Base-by-base conservation (phyloP, 2,888 invertebrate species). In the Adelphocoris suturalis region DNA sequence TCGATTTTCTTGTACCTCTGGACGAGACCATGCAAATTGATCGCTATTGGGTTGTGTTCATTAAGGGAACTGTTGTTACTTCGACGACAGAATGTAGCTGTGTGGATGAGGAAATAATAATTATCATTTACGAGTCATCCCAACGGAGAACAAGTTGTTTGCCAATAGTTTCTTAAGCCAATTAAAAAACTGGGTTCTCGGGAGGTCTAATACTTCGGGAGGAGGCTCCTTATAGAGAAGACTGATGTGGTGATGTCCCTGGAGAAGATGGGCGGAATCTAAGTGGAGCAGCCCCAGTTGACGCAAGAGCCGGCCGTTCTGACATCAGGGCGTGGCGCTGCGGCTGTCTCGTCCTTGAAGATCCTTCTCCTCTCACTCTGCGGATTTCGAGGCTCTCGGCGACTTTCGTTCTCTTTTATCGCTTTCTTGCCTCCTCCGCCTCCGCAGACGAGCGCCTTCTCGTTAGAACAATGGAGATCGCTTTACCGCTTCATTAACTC, bases 201-300 rank as follows among this genome's bases (percentile, higher is more conserved):
- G 16, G 52, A 16, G 16, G 52, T 52, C 16, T 11, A 13, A 52
- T 52, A 52, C 52, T 52, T 52, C 68, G 11, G 27, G 5, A 68
- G 27, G 68, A 68, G 23, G 27, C 23, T 68, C 68, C 68, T 61
- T 61, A 61, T 61, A 61, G 61, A 61, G 61, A 9, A 61, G 61
- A 28, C 75, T 16, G 78, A 78, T 47, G 78, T n/a, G 82, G 52
- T n/a, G 82, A 82, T 52, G 48, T 52, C 55, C 82, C 55, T 16
- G 19, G 23, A 82, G 82, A 82, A 47, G 82, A 82, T 82, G 48
- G 48, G 13, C 82, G 48, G 48, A 46, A 47, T 52, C 9, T 14
- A 81, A 81, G 82, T 82, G 52, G 82, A 82, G 82, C 82, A 82
- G 82, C 23, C 16, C 82, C 48, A 27, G 52, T 82, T 82, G 82